phyloP scores from a whole-genome alignment of 1,140 invertebrate species.

The Meloidogyne floridensis region DNA sequence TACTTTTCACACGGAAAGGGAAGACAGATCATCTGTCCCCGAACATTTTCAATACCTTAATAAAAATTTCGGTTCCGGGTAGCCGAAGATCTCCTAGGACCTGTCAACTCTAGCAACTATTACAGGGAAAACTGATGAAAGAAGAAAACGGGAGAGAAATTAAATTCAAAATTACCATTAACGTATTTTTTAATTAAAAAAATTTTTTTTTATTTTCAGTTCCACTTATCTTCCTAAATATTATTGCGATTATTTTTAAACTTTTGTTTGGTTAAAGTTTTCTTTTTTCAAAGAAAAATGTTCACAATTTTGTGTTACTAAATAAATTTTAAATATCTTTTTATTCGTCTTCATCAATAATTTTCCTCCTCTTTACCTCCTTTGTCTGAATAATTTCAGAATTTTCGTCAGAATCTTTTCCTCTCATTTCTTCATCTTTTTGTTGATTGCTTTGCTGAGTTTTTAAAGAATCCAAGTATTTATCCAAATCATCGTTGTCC shows the following conservation, averaged over 20 bases:
- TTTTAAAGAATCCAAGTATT: neutral
- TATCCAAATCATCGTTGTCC: neutral
- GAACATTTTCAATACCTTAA: no score
- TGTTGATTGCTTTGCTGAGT: neutral
- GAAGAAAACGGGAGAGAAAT: no score
- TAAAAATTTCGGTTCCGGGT: no score
- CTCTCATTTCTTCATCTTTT: neutral
- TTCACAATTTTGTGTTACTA: neutral
- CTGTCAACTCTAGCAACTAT: no score
- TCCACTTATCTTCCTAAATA: constrained; percentile 56
- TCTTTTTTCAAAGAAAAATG: neutral
- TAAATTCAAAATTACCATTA: no score
- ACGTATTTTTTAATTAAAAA: neutral
- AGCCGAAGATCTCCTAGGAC: no score
- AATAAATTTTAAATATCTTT: neutral
- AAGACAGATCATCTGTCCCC: no score
- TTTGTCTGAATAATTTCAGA: neutral
- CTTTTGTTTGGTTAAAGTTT: constrained; percentile 21
- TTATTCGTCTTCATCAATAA: neutral
- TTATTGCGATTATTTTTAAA: constrained; percentile 52
- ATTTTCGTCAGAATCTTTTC: constrained; percentile 6
- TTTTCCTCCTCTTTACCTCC: constrained; percentile 2
- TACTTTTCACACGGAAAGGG: no score
- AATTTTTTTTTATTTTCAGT: constrained; percentile 47
- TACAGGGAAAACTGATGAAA: no score